Evolutionary conservation across 2,113 vertebrate species (phyloP).

Genomic region (Pterophyllum scalare): DNA sequence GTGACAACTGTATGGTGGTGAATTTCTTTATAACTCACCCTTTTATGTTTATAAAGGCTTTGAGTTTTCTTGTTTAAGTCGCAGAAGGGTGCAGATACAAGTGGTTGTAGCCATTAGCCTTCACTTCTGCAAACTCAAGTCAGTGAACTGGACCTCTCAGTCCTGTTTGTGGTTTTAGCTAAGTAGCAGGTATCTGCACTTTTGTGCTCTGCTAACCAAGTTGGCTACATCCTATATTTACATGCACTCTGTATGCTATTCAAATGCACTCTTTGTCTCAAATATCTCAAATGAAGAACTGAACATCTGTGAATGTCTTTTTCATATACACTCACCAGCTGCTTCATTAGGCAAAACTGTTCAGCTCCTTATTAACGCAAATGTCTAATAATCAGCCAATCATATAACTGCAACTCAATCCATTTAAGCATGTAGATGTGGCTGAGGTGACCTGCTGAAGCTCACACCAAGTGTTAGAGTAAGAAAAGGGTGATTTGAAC

Average conservation of each 20-base stretch:
- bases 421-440: neutral
- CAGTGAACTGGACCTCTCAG: neutral
- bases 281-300: neutral
- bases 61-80: neutral
- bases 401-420: neutral
- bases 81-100: neutral
- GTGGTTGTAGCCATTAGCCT: neutral
- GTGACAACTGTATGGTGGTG: neutral
- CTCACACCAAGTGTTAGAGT: neutral
- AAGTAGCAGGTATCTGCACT: neutral
- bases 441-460: neutral
- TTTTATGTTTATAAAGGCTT: neutral
- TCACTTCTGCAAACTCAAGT: neutral
- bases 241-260: neutral
- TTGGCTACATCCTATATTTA: neutral
- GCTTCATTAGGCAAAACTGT: neutral
- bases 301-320: neutral
- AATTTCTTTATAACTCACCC: neutral
- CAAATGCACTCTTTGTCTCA: neutral
- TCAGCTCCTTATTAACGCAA: neutral
- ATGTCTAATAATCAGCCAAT: neutral
- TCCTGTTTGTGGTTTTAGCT: neutral
- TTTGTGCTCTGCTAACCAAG: neutral
- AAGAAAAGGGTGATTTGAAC: neutral
- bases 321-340: neutral